Conservation (phyloP, 2,888 invertebrate genomes). For the Drosophila neonasuta region DNA sequence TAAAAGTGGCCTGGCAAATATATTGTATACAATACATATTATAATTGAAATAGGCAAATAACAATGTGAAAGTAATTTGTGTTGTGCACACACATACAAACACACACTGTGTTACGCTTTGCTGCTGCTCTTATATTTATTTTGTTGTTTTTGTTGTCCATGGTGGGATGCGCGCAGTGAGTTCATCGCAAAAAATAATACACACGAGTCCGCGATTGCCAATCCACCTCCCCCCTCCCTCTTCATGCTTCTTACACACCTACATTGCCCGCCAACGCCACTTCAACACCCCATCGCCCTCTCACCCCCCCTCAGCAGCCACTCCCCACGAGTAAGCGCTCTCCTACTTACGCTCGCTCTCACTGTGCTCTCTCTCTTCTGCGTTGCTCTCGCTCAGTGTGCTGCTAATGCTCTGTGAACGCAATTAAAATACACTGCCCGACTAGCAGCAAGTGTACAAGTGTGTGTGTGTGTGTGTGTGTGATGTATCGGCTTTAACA, state of each 20-base stretch:
- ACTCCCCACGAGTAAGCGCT: constrained; percentile 48
- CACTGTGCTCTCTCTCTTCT: constrained; percentile 13
- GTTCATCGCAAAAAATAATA: constrained; percentile 80
- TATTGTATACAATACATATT: neutral
- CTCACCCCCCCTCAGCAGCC: constrained; percentile 40
- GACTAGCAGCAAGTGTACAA: constrained; percentile 31
- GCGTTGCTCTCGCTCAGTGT: neutral
- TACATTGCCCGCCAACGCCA: constrained; percentile 42
- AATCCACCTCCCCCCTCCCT: constrained; percentile 1
- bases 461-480: constrained; percentile 36
- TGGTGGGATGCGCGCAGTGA: constrained; percentile 72
- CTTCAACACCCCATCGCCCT: constrained; percentile 43
- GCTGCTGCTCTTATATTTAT: constrained; percentile 28
- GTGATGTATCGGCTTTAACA: constrained; percentile 17
- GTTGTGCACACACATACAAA: constrained; percentile 23
- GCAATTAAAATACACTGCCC: constrained; percentile 66
- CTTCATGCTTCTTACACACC: neutral
- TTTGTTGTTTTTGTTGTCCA: constrained; percentile 53
- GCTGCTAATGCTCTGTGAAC: constrained; percentile 57
- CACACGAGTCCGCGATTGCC: constrained; percentile 51
- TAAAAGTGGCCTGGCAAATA: constrained; percentile 11
- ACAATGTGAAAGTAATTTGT: constrained; percentile 59
- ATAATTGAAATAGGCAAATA: neutral
- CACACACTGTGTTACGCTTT: constrained; percentile 48
- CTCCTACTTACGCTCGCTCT: constrained; percentile 14